phyloP scores from a whole-genome alignment of 1,140 invertebrate species.

The Adoxophyes honmai region DNA sequence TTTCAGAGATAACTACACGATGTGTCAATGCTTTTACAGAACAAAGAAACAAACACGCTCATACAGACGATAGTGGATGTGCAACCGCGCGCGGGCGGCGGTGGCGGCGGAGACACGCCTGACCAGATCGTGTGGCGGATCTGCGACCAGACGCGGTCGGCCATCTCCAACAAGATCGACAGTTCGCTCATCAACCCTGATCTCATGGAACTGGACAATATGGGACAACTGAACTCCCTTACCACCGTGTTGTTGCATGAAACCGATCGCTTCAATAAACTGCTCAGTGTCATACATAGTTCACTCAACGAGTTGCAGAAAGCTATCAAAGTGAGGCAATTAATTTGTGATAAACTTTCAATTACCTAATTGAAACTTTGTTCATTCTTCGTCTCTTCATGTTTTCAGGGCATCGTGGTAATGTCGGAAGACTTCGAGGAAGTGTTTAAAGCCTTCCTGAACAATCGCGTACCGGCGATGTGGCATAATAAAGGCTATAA shows the following conservation, averaged over 20 bases:
- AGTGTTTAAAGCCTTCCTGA: conserved; percentile 86
- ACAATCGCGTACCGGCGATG: conserved; percentile 87
- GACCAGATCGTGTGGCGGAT: conserved; percentile 87
- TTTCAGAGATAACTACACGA: too few species aligned
- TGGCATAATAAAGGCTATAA: conserved; percentile 92
- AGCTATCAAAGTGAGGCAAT: conserved; percentile 81
- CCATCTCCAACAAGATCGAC: conserved; percentile 37
- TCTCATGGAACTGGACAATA: conserved; percentile 55
- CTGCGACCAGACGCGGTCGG: conserved; percentile 78
- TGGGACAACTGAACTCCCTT: conserved; percentile 83
- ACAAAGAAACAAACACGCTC: conserved; percentile 83
- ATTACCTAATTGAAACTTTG: background rate
- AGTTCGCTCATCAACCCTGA: conserved; percentile 49
- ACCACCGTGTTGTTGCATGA: conserved; percentile 92
- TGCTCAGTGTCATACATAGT: conserved; percentile 83
- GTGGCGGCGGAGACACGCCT: conserved; percentile 80
- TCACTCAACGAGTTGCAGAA: conserved; percentile 87
- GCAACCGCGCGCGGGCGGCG: conserved; percentile 81
- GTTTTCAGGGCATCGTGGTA: conserved; percentile 85
- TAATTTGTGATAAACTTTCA: too few species aligned
- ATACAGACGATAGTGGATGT: conserved; percentile 85
- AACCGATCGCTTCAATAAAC: conserved; percentile 89
- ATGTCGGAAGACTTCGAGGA: conserved; percentile 92
- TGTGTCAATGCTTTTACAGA: conserved; percentile 76
- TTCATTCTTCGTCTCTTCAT: too few species aligned